A percentile compares a stretch with the other conserved stretches of the same genome.
These are phyloP conservation scores for Phocides pigmalion DNA, from an alignment of 1,140 invertebrate species.

Conservation along the genomic window DNA sequence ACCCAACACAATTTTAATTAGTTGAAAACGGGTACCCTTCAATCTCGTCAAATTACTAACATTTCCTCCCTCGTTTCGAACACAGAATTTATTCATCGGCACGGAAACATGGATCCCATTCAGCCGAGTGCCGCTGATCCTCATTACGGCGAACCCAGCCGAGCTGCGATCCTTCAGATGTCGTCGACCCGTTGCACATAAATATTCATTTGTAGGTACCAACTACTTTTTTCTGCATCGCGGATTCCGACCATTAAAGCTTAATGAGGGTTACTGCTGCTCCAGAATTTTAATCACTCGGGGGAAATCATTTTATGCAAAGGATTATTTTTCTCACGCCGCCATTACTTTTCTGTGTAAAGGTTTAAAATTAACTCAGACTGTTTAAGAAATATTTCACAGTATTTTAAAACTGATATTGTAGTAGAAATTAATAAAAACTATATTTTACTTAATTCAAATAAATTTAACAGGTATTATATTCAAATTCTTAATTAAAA, in stretches of 20 bases:
- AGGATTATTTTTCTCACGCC: slow-evolving; percentile 6
- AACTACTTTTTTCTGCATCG: slow-evolving; percentile 19
- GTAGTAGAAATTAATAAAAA: no score
- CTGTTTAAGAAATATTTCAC: no score
- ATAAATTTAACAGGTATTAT: no score
- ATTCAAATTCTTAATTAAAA: no score
- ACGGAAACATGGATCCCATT: slow-evolving; percentile 30
- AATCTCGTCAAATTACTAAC: slow-evolving; percentile 18
- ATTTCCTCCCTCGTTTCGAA: slow-evolving; percentile 27
- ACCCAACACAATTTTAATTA: slow-evolving; percentile 24
- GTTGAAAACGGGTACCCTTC: slow-evolving; percentile 22
- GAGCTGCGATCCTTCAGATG: slow-evolving; percentile 26
- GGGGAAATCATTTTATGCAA: slow-evolving; percentile 15
- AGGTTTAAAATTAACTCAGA: no score
- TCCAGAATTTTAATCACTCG: slow-evolving; percentile 22
- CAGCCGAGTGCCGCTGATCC: slow-evolving; percentile 25
- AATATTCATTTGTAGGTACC: slow-evolving; percentile 30
- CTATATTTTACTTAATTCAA: no score
- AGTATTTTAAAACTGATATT: no score
- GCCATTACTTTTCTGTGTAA: background rate
- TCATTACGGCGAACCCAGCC: slow-evolving; percentile 24
- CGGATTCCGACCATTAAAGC: slow-evolving; percentile 19
- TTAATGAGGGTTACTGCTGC: slow-evolving; percentile 30
- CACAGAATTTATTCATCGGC: slow-evolving; percentile 36
- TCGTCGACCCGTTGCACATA: slow-evolving; percentile 34